phyloP scores from a whole-genome alignment of 1,140 invertebrate species.

The Halyomorpha halys region DNA sequence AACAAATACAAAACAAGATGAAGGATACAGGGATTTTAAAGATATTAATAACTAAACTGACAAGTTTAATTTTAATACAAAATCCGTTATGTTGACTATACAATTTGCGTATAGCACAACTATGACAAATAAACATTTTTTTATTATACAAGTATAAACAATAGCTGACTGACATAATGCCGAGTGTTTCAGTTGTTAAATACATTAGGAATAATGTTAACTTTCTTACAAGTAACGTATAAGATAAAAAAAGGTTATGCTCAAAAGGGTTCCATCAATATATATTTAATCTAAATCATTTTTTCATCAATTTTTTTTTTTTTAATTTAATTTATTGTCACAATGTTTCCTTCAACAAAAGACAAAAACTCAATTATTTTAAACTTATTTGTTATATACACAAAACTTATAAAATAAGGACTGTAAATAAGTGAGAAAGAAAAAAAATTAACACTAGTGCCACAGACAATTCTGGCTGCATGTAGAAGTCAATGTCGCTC shows the following conservation, averaged over 20 bases:
- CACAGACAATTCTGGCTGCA: not conserved
- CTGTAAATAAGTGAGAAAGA: not conserved
- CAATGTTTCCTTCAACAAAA: slow-evolving; percentile 14
- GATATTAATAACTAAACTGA: no score
- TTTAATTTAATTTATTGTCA: slow-evolving; percentile 15
- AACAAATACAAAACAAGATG: no score
- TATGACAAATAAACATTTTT: not conserved
- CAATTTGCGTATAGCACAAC: not conserved
- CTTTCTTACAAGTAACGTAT: no score
- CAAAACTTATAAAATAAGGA: slow-evolving; percentile 4
- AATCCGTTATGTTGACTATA: slow-evolving; percentile 9
- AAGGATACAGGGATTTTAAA: no score
- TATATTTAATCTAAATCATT: not conserved
- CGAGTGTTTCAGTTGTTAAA: no score
- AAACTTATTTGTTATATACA: slow-evolving; percentile 10
- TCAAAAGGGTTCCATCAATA: slow-evolving; percentile 1
- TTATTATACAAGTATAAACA: no score
- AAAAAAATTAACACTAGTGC: not conserved
- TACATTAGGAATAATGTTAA: no score
- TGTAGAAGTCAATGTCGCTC: not conserved
- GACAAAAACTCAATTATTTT: slow-evolving; percentile 2
- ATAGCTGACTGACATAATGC: no score
- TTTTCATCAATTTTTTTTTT: slow-evolving; percentile 1
- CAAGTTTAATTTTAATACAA: slow-evolving; percentile 3
- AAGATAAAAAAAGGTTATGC: no score